phyloP scores from a whole-genome alignment of 2,888 invertebrate genomes.

The Oeneis ivallda region DNA sequence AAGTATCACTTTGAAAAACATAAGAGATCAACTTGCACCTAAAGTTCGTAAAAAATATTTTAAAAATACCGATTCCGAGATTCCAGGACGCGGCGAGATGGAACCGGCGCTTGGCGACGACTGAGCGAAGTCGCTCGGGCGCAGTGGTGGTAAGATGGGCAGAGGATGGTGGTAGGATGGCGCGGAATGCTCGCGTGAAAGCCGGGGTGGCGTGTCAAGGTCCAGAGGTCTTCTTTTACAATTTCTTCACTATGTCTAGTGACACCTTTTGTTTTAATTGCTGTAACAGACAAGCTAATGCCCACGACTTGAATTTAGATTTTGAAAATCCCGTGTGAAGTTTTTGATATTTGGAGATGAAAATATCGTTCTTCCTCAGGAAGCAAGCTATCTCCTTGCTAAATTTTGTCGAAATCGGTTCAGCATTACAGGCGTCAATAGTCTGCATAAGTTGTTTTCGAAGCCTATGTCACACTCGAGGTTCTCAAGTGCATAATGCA shows the following conservation, averaged over 20 bases:
- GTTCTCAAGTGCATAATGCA: too few relatives aligned
- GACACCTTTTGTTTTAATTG: constrained; percentile 15
- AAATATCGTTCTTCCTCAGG: too few relatives aligned
- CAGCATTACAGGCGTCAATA: too few relatives aligned
- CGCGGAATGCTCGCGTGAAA: constrained; percentile 33
- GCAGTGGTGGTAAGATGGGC: constrained; percentile 4
- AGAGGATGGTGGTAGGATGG: constrained; percentile 16
- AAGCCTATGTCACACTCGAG: too few relatives aligned
- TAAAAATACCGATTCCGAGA: constrained; percentile 17
- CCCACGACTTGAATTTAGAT: too few relatives aligned
- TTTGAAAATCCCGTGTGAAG: too few relatives aligned
- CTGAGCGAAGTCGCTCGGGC: constrained; percentile 26
- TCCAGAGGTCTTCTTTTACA: constrained; percentile 25
- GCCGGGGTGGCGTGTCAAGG: constrained; percentile 33
- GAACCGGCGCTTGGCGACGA: constrained; percentile 28
- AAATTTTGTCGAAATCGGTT: too few relatives aligned
- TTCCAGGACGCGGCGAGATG: constrained; percentile 31
- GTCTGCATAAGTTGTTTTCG: too few relatives aligned
- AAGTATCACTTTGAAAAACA: constrained; percentile 17
- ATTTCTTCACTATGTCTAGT: constrained; percentile 20
- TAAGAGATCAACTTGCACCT: constrained; percentile 5
- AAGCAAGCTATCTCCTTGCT: too few relatives aligned
- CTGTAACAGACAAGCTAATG: background rate
- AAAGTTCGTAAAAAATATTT: background rate
- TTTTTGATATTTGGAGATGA: too few relatives aligned